Evolutionary conservation across 2,888 invertebrate species (phyloP).

Genomic region (Tetranychus truncatus): DNA sequence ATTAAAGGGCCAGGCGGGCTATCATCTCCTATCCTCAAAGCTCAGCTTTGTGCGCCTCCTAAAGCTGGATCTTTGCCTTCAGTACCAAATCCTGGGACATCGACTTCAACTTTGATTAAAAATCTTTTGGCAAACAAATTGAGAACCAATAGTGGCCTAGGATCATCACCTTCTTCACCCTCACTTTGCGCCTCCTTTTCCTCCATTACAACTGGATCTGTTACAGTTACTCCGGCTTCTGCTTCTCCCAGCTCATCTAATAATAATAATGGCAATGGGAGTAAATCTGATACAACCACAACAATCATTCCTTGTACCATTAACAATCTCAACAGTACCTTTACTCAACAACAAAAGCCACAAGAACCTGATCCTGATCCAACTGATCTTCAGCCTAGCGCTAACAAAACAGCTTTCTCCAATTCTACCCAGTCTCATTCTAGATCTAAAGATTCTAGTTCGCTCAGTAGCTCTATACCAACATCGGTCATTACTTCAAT

Average conservation of each 20-base stretch:
- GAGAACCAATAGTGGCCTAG: constrained; percentile 28
- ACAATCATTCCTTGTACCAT: constrained; percentile 9
- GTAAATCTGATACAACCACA: constrained; percentile 1
- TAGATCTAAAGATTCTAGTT: not conserved
- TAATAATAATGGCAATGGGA: not conserved
- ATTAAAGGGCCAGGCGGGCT: constrained; percentile 10
- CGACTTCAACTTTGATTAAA: constrained; percentile 66
- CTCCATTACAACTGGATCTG: constrained; percentile 13
- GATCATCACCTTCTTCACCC: not conserved
- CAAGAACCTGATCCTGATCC: not conserved
- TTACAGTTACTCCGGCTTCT: constrained; percentile 13
- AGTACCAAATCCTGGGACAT: constrained; percentile 16
- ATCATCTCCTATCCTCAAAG: constrained; percentile 47
- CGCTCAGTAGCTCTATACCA: not conserved
- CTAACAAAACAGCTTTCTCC: not conserved
- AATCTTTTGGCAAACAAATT: constrained; percentile 86
- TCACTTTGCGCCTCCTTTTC: constrained; percentile 3
- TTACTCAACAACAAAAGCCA: not conserved
- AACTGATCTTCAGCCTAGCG: not conserved
- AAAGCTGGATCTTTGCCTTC: constrained; percentile 20
- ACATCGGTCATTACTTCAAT: constrained; percentile 2
- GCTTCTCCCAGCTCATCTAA: not conserved
- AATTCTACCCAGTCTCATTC: not conserved
- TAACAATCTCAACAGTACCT: constrained; percentile 2
- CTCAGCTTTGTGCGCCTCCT: constrained; percentile 52